phyloP scores from a whole-genome alignment of 2,113 vertebrate species.

The Glareola pratincola region DNA sequence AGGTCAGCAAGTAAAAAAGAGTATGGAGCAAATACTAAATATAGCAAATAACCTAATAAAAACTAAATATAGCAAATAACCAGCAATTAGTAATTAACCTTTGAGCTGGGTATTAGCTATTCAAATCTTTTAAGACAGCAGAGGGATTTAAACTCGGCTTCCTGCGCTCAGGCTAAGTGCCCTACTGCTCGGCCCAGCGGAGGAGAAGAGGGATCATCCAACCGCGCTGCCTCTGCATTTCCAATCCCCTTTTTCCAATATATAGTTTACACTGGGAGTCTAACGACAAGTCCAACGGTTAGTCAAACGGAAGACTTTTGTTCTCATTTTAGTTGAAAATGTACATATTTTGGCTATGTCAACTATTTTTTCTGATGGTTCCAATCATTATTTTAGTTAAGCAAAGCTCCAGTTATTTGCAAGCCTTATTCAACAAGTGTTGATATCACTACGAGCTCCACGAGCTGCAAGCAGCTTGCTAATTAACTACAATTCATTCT shows the following conservation, averaged over 20 bases:
- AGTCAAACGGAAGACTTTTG: neutral
- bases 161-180: neutral
- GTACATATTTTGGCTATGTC: neutral
- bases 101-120: conserved; percentile 9
- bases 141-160: neutral
- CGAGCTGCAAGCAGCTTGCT: neutral
- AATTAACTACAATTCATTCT: neutral
- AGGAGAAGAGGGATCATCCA: neutral
- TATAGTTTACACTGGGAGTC: neutral
- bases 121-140: neutral
- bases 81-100: conserved; percentile 57
- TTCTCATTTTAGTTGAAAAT: neutral
- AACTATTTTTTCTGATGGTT: neutral
- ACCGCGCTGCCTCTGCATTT: neutral
- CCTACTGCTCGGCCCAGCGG: neutral
- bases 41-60: conserved; percentile 28
- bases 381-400: neutral
- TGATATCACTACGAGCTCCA: neutral
- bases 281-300: neutral
- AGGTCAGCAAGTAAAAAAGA: neutral
- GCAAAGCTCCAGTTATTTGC: neutral
- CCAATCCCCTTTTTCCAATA: neutral
- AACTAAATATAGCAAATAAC: conserved; percentile 36
- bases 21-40: conserved; percentile 25
- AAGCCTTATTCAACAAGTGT: neutral